phyloP scores from a whole-genome alignment of 1,140 invertebrate genomes.

The Zaprionus vittiger region DNA sequence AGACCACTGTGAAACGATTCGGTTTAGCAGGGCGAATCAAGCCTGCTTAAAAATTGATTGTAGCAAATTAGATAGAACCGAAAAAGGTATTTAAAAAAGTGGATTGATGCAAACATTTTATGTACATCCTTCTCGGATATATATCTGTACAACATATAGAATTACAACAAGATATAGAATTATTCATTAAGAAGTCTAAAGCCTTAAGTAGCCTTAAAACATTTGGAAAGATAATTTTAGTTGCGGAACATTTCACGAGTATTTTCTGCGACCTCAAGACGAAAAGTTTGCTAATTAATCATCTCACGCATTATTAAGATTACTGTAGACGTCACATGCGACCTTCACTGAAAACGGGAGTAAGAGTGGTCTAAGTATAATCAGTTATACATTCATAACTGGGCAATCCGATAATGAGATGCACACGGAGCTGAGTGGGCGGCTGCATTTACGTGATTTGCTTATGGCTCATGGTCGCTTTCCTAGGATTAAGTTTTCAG shows the following conservation, averaged over 20 bases:
- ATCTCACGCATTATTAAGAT: not conserved
- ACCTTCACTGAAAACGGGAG: not conserved
- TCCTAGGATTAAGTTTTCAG: not conserved
- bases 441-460: slow-evolving; percentile 1
- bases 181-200: not conserved
- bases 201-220: not conserved
- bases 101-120: not conserved
- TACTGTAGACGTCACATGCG: not conserved
- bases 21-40: not conserved
- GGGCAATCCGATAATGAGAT: slow-evolving; percentile 22
- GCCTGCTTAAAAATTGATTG: not conserved
- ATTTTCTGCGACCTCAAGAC: not conserved
- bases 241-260: not conserved
- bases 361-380: not conserved
- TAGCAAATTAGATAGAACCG: too few relatives aligned
- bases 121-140: too few relatives aligned
- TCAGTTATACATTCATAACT: slow-evolving; percentile 9
- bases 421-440: slow-evolving; percentile 5
- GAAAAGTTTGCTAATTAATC: slow-evolving; percentile 7
- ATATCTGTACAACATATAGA: not conserved
- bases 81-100: not conserved
- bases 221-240: not conserved
- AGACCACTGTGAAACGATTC: too few relatives aligned
- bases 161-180: not conserved
- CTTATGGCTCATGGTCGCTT: not conserved